These are phyloP conservation scores for Drosophila mauritiana DNA, from an alignment of 1,140 invertebrate species.

Conservation along the genomic window DNA sequence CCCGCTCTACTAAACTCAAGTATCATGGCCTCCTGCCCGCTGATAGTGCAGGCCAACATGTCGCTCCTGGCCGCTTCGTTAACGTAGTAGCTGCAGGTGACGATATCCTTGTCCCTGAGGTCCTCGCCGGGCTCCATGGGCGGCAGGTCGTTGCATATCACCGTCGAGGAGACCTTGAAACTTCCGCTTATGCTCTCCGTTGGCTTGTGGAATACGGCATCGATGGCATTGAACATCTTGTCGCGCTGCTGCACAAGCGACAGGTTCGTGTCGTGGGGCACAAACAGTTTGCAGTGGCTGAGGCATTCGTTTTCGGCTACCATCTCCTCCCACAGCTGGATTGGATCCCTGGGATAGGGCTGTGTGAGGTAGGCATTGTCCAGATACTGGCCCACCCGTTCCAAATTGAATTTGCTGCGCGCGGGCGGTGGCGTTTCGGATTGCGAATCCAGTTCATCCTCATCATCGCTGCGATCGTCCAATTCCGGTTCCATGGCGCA, in stretches of 20 bases:
- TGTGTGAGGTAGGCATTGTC: conserved; percentile 88
- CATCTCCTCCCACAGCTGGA: conserved; percentile 92
- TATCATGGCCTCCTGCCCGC: conserved; percentile 66
- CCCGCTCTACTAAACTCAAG: conserved; percentile 63
- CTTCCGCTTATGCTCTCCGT: conserved; percentile 88
- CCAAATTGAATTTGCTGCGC: conserved; percentile 91
- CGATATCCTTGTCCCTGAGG: conserved; percentile 68
- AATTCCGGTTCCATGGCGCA: conserved; percentile 69
- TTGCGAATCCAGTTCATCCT: conserved; percentile 5
- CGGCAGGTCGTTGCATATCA: conserved; percentile 85
- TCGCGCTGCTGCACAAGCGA: conserved; percentile 94
- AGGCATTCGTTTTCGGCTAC: conserved; percentile 90
- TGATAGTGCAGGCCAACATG: conserved; percentile 65
- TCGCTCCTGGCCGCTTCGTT: conserved; percentile 58
- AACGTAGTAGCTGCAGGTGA: conserved; percentile 70
- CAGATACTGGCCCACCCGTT: conserved; percentile 96
- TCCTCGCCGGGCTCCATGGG: conserved; percentile 48
- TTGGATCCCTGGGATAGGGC: conserved; percentile 86
- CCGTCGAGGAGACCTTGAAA: conserved; percentile 86
- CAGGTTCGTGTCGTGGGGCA: conserved; percentile 90
- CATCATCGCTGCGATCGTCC: conserved; percentile 47
- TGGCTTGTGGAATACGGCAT: conserved; percentile 89
- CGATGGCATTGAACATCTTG: conserved; percentile 88
- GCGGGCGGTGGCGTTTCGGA: conserved; percentile 1
- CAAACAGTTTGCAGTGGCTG: conserved; percentile 89